These are phyloP conservation scores for Cenopis cana DNA, from an alignment of 2,888 invertebrate species.

Conservation along the genomic window DNA sequence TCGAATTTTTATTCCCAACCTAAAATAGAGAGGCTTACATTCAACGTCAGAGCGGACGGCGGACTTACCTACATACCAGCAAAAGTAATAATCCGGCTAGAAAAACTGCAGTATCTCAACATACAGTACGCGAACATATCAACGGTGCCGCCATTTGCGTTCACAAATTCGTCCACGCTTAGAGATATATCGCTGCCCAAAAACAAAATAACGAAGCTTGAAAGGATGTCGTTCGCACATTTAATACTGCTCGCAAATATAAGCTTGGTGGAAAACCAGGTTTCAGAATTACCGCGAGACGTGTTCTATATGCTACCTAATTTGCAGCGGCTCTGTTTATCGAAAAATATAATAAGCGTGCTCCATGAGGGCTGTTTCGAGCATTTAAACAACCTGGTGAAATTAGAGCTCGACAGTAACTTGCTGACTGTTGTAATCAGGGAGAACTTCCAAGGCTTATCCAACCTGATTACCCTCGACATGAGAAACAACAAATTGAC, in stretches of 20 bases:
- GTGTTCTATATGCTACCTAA: conserved; percentile 91
- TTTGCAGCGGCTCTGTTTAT: conserved; percentile 90
- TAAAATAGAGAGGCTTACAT: conserved; percentile 88
- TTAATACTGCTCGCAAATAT: conserved; percentile 89
- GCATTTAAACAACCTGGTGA: conserved; percentile 89
- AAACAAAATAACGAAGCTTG: conserved; percentile 89
- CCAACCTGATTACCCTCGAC: conserved; percentile 89
- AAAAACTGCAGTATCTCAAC: conserved; percentile 87
- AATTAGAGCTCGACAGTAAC: conserved; percentile 92
- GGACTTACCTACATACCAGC: conserved; percentile 90
- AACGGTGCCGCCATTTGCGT: conserved; percentile 89
- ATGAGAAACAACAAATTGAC: conserved; percentile 91
- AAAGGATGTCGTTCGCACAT: conserved; percentile 90
- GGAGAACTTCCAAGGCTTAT: conserved; percentile 91
- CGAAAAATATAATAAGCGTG: conserved; percentile 93
- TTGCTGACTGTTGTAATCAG: conserved; percentile 90
- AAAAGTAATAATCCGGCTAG: conserved; percentile 87
- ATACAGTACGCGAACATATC: conserved; percentile 90
- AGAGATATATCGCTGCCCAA: conserved; percentile 89
- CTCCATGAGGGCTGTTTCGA: conserved; percentile 94
- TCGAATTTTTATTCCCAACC: conserved; percentile 89
- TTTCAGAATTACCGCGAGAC: conserved; percentile 89
- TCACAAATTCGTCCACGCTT: conserved; percentile 89
- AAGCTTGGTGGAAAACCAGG: conserved; percentile 90
- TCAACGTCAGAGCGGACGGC: conserved; percentile 89